Conservation (phyloP, 2,797 vertebrate species). For the Nyctalus aviator region DNA sequence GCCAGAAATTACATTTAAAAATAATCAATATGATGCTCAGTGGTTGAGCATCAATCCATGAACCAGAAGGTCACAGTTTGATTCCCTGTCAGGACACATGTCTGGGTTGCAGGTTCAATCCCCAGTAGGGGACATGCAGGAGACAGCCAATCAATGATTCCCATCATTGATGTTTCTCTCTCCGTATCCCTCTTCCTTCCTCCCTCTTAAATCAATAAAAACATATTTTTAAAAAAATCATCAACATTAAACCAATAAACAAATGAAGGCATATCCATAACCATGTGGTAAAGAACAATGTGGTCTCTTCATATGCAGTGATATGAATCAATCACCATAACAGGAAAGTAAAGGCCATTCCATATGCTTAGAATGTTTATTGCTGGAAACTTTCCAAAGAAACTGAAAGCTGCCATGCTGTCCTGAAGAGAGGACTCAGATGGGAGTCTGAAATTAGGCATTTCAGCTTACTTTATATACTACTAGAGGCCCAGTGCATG, state of each 20-base stretch:
- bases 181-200: too few relatives aligned
- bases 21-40: background rate
- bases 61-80: too few relatives aligned
- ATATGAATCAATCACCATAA: background rate
- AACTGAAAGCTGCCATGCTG: background rate
- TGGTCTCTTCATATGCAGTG: background rate
- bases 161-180: too few relatives aligned
- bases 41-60: too few relatives aligned
- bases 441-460: background rate
- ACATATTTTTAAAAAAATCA: background rate
- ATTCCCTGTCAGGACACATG: too few relatives aligned
- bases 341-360: background rate
- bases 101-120: too few relatives aligned
- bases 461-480: background rate
- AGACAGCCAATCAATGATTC: too few relatives aligned
- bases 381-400: background rate
- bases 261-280: background rate
- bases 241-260: background rate
- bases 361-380: background rate
- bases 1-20: background rate
- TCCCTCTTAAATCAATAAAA: too few relatives aligned
- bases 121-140: too few relatives aligned
- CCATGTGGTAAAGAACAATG: background rate
- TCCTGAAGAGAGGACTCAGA: background rate
- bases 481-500: too few relatives aligned